Conservation (phyloP, 2,888 invertebrate genomes). For the Unio delphinus region DNA sequence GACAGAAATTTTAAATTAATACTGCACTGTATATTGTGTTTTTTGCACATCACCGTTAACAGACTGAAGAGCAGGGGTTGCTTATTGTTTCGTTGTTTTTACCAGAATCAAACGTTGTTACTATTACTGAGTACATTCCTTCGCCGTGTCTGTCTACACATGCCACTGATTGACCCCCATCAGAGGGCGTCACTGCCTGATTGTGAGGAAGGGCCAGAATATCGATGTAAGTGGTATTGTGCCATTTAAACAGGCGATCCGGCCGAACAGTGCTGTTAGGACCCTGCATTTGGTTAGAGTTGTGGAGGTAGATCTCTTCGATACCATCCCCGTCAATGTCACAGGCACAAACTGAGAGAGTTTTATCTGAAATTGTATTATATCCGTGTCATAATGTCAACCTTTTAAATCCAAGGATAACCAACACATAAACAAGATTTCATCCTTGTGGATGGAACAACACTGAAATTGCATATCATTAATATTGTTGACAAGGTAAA, state of each 20-base stretch:
- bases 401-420: constrained; percentile 3
- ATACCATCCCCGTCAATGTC: constrained; percentile 66
- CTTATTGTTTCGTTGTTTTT: too few species aligned
- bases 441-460: too few species aligned
- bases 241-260: constrained; percentile 57
- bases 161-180: constrained; percentile 59
- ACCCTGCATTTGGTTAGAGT: constrained; percentile 53
- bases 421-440: too few species aligned
- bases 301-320: constrained; percentile 65
- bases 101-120: constrained; percentile 46
- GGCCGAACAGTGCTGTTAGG: constrained; percentile 6
- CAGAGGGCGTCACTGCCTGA: constrained; percentile 25
- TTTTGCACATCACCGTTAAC: too few species aligned
- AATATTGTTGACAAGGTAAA: too few species aligned
- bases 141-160: constrained; percentile 59
- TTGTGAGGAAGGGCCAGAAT: constrained; percentile 50
- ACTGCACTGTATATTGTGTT: too few species aligned
- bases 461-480: too few species aligned
- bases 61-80: too few species aligned
- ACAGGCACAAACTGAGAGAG: constrained; percentile 53
- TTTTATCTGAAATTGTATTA: constrained; percentile 14
- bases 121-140: constrained; percentile 57
- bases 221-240: constrained; percentile 52
- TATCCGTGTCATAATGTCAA: constrained; percentile 7
- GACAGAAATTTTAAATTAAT: too few species aligned